A percentile compares a stretch with the other conserved stretches of the same genome.
phyloP scores from a whole-genome alignment of 1,140 invertebrate genomes.

The Trinorchestia longiramus region DNA sequence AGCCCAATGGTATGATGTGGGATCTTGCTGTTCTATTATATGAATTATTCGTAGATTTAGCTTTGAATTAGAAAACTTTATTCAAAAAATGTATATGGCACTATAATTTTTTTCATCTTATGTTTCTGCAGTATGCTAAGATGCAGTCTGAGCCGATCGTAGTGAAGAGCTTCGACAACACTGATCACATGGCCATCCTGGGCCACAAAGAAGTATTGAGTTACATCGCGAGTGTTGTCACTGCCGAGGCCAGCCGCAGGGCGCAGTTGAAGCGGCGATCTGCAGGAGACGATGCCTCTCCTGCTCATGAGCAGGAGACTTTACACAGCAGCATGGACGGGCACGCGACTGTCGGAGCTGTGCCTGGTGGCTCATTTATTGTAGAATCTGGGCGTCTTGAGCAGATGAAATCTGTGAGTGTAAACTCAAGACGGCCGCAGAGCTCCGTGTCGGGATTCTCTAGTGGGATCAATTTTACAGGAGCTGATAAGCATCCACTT shows the following conservation, averaged over 20 bases:
- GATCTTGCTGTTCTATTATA: no score
- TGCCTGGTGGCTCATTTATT: not conserved
- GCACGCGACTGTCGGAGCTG: not conserved
- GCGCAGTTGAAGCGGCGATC: not conserved
- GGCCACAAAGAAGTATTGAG: slow-evolving; percentile 71
- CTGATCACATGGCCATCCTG: slow-evolving; percentile 84
- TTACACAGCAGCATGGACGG: not conserved
- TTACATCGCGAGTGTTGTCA: slow-evolving; percentile 69
- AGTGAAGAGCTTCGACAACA: slow-evolving; percentile 74
- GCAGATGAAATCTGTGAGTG: no score
- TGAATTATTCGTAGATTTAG: no score
- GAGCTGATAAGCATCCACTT: not conserved
- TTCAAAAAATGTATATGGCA: not conserved
- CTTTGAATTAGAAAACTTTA: no score
- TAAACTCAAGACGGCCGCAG: not conserved
- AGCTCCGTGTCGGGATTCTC: not conserved
- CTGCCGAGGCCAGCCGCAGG: not conserved
- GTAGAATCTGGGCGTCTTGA: not conserved
- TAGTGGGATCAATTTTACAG: not conserved
- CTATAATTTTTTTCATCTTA: not conserved
- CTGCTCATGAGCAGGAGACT: not conserved
- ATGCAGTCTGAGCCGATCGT: not conserved
- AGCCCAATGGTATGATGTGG: no score
- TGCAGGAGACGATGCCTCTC: not conserved
- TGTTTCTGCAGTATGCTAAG: not conserved